Conservation (phyloP, 1,140 invertebrate species). For the Drosophila nannoptera region DNA sequence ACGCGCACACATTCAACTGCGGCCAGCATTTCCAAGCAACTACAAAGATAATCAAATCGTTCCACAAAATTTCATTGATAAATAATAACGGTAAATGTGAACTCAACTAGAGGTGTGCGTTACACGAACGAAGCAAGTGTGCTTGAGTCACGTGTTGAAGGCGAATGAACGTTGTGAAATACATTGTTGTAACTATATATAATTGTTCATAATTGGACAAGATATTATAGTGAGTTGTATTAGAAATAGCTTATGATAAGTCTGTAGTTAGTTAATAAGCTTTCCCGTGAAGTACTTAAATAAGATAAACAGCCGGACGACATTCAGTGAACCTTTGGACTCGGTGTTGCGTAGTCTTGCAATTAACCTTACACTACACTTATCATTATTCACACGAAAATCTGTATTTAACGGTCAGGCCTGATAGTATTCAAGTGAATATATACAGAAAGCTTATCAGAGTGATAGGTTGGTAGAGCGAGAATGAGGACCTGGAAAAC, state of each 20-base stretch:
- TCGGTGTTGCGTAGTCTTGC: background rate
- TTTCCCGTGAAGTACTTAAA: no score
- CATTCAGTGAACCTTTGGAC: background rate
- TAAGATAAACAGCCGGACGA: background rate
- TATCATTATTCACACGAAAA: slow-evolving; percentile 21
- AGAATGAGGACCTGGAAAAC: slow-evolving; percentile 51
- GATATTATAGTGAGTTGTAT: no score
- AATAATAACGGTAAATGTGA: slow-evolving; percentile 60
- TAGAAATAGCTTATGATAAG: no score
- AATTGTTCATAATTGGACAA: no score
- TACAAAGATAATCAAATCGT: slow-evolving; percentile 37
- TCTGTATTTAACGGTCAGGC: slow-evolving; percentile 13
- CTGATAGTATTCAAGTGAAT: slow-evolving; percentile 32
- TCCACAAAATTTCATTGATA: slow-evolving; percentile 65
- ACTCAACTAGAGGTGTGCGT: background rate
- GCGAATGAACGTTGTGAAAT: no score
- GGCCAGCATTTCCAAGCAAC: slow-evolving; percentile 11
- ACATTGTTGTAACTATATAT: no score
- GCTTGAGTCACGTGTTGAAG: no score
- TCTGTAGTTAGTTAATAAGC: no score
- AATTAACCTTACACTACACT: slow-evolving; percentile 10
- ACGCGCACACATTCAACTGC: background rate
- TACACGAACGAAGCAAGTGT: no score
- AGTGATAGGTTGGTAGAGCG: slow-evolving; percentile 18
- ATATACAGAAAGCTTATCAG: slow-evolving; percentile 32